A percentile compares a stretch with the other conserved stretches of the same genome.
Conservation (phyloP, 2,888 invertebrate genomes). For the Brenthis daphne region DNA sequence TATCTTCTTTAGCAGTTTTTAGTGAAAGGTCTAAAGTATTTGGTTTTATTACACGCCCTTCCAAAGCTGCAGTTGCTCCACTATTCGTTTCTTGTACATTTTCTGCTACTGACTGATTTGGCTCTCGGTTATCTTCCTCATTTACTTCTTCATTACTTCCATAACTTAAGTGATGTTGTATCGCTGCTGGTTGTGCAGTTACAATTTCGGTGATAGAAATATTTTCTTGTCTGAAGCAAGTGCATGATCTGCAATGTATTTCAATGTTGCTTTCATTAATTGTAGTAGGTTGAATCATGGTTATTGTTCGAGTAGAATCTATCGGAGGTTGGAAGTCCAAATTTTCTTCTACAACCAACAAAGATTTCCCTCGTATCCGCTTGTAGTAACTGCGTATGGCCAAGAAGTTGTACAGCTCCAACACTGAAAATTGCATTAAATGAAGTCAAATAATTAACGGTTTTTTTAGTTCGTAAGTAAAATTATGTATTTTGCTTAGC, state of each 20-base stretch:
- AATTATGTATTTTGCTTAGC: too few species aligned
- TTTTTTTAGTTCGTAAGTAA: too few species aligned
- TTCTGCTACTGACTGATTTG: background rate
- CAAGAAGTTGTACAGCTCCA: constrained; percentile 36
- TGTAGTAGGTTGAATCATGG: background rate
- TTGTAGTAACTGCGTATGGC: constrained; percentile 36
- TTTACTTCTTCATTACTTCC: background rate
- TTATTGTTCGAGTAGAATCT: background rate
- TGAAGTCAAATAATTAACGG: background rate
- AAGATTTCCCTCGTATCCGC: constrained; percentile 31
- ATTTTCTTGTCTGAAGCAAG: background rate
- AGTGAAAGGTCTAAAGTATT: constrained; percentile 20
- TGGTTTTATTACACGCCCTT: constrained; percentile 1
- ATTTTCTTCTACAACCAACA: constrained; percentile 7
- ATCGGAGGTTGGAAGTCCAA: background rate
- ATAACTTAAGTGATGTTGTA: background rate
- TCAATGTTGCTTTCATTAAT: background rate
- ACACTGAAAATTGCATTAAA: constrained; percentile 31
- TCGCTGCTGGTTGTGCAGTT: background rate
- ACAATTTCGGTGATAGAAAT: background rate
- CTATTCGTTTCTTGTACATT: background rate
- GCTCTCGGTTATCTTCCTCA: too few species aligned
- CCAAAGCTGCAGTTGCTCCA: background rate
- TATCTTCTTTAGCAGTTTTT: constrained; percentile 8
- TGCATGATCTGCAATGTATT: constrained; percentile 2